phyloP scores from a whole-genome alignment of 2,113 vertebrate species.

The Atractosteus spatula region DNA sequence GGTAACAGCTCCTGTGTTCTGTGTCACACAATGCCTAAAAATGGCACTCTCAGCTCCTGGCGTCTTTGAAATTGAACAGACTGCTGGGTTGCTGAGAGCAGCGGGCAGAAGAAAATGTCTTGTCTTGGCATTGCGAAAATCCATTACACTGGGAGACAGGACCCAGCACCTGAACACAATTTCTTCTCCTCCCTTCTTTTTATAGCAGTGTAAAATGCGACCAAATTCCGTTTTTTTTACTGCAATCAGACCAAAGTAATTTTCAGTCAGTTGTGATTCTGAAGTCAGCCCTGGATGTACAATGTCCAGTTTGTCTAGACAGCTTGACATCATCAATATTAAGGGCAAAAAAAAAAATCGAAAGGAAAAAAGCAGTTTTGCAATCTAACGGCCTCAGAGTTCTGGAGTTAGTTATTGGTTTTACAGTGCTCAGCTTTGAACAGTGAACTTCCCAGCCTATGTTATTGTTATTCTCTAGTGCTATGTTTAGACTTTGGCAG shows the following conservation, averaged over 20 bases:
- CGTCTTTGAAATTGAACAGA: neutral
- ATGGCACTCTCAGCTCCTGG: neutral
- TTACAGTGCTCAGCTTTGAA: neutral
- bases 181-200: neutral
- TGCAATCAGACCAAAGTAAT: slow-evolving; percentile 14
- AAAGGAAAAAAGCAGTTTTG: neutral
- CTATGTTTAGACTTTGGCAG: neutral
- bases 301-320: slow-evolving; percentile 3
- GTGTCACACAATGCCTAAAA: slow-evolving; percentile 10
- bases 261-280: slow-evolving; percentile 6
- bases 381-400: neutral
- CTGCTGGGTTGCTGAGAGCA: slow-evolving; percentile 1
- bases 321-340: slow-evolving; percentile 5
- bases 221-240: neutral
- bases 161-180: neutral
- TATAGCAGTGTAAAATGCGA: neutral
- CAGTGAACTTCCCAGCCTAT: neutral
- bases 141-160: slow-evolving; percentile 2
- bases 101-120: slow-evolving; percentile 8
- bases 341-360: neutral
- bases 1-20: slow-evolving; percentile 5
- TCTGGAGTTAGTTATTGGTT: slow-evolving; percentile 1
- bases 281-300: neutral
- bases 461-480: slow-evolving; percentile 4
- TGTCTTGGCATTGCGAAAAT: neutral